Conservation (phyloP, 2,888 invertebrate species). For the Drosophila barbarae region DNA sequence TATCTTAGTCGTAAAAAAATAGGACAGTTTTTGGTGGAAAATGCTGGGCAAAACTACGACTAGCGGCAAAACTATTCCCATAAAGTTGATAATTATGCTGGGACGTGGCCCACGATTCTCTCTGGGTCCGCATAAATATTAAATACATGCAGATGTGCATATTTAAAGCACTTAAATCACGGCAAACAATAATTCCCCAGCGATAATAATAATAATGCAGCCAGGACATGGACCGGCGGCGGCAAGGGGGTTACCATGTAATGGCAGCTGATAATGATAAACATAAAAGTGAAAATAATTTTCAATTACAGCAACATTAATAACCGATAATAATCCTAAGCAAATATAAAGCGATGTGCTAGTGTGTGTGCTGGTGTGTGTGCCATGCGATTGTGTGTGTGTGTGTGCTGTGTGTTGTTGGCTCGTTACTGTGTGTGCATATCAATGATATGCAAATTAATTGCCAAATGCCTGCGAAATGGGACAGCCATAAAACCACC, state of each 20-base stretch:
- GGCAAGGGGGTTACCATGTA: slow-evolving; percentile 31
- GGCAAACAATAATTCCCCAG: slow-evolving; percentile 70
- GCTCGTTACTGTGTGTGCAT: slow-evolving; percentile 53
- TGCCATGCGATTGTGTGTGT: neutral
- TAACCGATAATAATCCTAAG: slow-evolving; percentile 75
- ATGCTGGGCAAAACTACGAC: slow-evolving; percentile 1
- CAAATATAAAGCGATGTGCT: slow-evolving; percentile 57
- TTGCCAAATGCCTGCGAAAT: slow-evolving; percentile 54
- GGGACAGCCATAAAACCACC: slow-evolving; percentile 3
- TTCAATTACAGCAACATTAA: slow-evolving; percentile 75
- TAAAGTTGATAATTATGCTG: slow-evolving; percentile 42
- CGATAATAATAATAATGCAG: slow-evolving; percentile 44
- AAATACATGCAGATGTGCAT: slow-evolving; percentile 37
- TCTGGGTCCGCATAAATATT: slow-evolving; percentile 57
- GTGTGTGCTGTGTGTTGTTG: slow-evolving; percentile 13
- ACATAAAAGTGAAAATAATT: slow-evolving; percentile 75
- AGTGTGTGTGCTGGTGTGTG: slow-evolving; percentile 5
- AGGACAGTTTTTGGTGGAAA: slow-evolving; percentile 5
- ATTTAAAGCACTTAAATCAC: slow-evolving; percentile 62
- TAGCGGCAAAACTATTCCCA: slow-evolving; percentile 23
- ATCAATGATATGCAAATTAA: slow-evolving; percentile 73
- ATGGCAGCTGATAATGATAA: slow-evolving; percentile 53
- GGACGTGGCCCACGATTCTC: slow-evolving; percentile 25
- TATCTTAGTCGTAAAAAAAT: neutral
- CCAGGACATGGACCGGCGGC: slow-evolving; percentile 14